Percentiles rank a stretch among this genome's conserved stretches.
Evolutionary conservation across 2,113 vertebrate species (phyloP).

Genomic region (Lutjanus erythropterus): DNA sequence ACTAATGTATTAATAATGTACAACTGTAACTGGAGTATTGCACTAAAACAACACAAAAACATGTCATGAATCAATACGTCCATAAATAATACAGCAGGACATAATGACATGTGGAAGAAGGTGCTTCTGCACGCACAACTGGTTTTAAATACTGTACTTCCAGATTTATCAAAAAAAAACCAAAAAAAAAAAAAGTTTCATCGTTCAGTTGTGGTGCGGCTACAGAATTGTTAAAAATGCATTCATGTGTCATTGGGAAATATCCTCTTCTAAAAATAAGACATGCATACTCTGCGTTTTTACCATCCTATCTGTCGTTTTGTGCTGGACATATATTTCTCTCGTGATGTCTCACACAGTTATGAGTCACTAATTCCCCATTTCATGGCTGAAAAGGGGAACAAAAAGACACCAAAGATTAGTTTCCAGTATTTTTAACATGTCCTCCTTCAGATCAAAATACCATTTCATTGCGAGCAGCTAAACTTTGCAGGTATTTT

Average conservation of each 20-base stretch:
- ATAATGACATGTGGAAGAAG: not conserved
- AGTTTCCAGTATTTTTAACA: not conserved
- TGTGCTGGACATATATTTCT: slow-evolving; percentile 5
- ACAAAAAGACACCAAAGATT: not conserved
- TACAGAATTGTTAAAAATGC: too few relatives aligned
- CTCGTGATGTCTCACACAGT: slow-evolving; percentile 7
- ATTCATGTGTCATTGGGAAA: not conserved
- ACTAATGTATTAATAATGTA: not conserved
- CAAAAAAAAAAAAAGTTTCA: not conserved
- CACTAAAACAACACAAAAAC: not conserved
- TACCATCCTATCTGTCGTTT: not conserved
- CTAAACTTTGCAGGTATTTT: slow-evolving; percentile 1
- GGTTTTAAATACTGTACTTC: not conserved
- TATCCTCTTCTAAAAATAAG: not conserved
- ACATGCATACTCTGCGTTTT: slow-evolving; percentile 19
- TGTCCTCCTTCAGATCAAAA: not conserved
- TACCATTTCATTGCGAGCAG: not conserved
- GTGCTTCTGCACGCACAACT: not conserved
- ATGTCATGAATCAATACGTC: slow-evolving; percentile 35
- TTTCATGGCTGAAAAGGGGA: slow-evolving; percentile 50
- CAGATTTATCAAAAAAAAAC: not conserved
- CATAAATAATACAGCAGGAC: slow-evolving; percentile 42
- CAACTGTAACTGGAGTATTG: not conserved
- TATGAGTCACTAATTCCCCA: slow-evolving; percentile 61
- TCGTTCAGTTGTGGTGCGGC: not conserved